Conservation (phyloP, 2,113 vertebrate species). For the Hydrolagus affinis region DNA sequence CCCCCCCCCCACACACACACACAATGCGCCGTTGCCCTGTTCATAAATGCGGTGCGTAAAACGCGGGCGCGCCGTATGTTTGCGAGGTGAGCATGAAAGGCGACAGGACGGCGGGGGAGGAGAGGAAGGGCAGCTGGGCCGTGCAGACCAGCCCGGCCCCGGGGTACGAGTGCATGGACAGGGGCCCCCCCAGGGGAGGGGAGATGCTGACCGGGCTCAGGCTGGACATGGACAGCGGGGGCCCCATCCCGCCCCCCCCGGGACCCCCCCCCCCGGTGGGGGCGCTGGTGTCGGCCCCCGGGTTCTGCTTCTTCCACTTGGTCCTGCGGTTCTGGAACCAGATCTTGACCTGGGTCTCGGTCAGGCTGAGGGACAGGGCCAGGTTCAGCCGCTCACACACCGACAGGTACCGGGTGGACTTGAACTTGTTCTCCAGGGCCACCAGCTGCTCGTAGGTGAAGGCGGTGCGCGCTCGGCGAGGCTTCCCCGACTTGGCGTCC, state of each 20-base stretch:
- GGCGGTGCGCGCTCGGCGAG: conserved; percentile 80
- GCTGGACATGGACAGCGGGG: conserved; percentile 45
- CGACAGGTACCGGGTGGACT: conserved; percentile 83
- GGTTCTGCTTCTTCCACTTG: conserved; percentile 95
- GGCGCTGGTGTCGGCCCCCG: conserved; percentile 82
- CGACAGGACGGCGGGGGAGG: conserved; percentile 77
- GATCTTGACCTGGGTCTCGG: conserved; percentile 88
- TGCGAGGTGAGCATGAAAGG: conserved; percentile 91
- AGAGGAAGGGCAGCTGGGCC: conserved; percentile 83
- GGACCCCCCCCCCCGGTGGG: conserved; percentile 55
- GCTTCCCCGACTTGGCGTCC: conserved; percentile 79
- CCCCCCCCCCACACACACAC: background rate
- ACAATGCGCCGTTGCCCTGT: background rate
- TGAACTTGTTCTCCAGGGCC: conserved; percentile 91
- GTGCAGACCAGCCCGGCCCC: conserved; percentile 72
- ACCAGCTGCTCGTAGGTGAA: conserved; percentile 94
- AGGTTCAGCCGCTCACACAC: conserved; percentile 85
- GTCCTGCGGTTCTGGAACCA: conserved; percentile 91
- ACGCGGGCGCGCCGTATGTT: conserved; percentile 83
- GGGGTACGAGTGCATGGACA: conserved; percentile 74
- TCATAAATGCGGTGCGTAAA: conserved; percentile 93
- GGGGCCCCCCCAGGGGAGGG: conserved; percentile 64
- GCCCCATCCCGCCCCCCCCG: conserved; percentile 41
- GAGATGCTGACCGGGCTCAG: conserved; percentile 68
- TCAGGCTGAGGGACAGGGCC: conserved; percentile 80